Base-by-base conservation (phyloP, 2,113 vertebrate species). In the Paramisgurnus dabryanus region DNA sequence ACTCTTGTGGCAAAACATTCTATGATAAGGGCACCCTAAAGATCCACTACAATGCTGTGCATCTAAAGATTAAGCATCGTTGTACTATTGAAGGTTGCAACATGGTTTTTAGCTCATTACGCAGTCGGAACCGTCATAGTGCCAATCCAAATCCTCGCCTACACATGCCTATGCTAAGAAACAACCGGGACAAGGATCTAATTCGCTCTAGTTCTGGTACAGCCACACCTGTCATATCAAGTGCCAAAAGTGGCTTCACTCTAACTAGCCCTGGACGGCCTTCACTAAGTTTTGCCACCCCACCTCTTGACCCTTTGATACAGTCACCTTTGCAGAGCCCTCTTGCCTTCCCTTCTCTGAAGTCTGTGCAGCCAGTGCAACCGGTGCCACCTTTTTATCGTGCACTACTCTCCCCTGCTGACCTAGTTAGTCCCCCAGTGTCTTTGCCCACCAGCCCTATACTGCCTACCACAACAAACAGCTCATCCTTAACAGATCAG, bases 11-110 rank as follows among this genome's bases (percentile, higher is more conserved):
- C 78, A 99, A 99, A 91, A 99, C 98, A 15, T 99, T 99, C 89
- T 99, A 99, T 53, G 98, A 99, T 87, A 99, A 99, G 91, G 98
- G 98, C 85, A 99, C 98, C 11, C 95, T 99, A 75, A 99, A 99
- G 93, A 99, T 99, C 84, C 98, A 99, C 82, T 99, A 98, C 86
- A 99, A 99, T 81, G 98, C 98, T 0, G 98, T 99, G 67, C 98
- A 99, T 87, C 92, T 99, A 88, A 99, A 99, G 91, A 99, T 99
- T 87, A 99, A 99, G 86, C 98, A 99, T 80, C 93, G 97, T 22
- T 99, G 98, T 88, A 99, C 97, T 78, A 99, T 99, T 55, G 98
- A 99, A 86, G 97, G 97, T 15, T 99, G 98, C 90, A 99, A 99
- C 83, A 99, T 99, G 98, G 98, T 99, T 85, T 99, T 99, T 87